Base-by-base conservation (phyloP, 1,140 invertebrate species). In the Oreohelix idahoensis region DNA sequence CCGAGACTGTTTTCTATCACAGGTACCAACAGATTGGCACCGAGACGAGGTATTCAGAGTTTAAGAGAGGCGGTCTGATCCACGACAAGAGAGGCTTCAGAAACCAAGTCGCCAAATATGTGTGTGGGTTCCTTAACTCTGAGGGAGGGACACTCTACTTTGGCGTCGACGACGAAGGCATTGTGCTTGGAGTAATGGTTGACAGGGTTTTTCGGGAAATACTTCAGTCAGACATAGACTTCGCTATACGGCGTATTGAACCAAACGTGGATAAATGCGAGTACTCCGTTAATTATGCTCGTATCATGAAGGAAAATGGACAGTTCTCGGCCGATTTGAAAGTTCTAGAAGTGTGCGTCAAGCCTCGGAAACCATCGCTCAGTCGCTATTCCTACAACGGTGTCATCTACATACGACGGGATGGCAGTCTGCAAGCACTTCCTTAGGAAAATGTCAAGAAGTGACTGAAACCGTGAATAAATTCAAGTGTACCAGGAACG, bases 41-140 rank as follows among this genome's bases (percentile, higher is more conserved):
- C 0, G 80, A 82, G 80, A 74, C 80, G 5, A 73, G 80, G 71
- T 71, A 82, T 36, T 42, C 63, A 1, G 80, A 82, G 80, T 82
- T 82, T 36, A 82, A 82, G 36, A n/a, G n/a, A n/a, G 80, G 70
- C 2, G 80, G 80, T 0, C 13, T 74, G 13, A 42, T 82, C 29
- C 11, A 29, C 29, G 32, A 82, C 1, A 4, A 58, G 45, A 45
- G n/a, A 5, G 15, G 1, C 4, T 81, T 81, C 39, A 15, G 38
- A 0, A 0, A 10, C 8, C 0, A 71, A 20, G 26, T 82, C 20
- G 80, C 70, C 11, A 73, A 29, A 29, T 82, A 82, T 51, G 20
- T 75, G 0, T 74, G 70, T n/a, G 80, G 70, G 15, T 82, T 82
- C 49, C 45, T 82, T 29, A 82, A 82, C 80, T 36, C 80, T 17